A percentile compares a stretch with the other conserved stretches of the same genome.
These are phyloP conservation scores for Drosophila pachea DNA, from an alignment of 1,140 invertebrate species.

Conservation along the genomic window DNA sequence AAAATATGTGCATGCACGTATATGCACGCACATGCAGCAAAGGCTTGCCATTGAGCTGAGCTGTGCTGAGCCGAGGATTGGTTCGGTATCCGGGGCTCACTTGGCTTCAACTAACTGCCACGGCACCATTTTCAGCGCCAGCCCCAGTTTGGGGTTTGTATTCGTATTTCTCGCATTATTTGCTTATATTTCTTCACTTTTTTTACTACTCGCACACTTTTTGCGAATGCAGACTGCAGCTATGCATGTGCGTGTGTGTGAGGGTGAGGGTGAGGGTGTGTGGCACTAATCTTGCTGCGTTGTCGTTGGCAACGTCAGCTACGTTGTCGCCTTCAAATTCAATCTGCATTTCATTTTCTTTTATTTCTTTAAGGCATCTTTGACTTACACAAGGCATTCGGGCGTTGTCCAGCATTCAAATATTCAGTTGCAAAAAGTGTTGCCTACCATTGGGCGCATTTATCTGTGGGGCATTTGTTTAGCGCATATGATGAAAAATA, in stretches of 20 bases:
- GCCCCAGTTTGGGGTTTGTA: slow-evolving; percentile 46
- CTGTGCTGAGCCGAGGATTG: slow-evolving; percentile 26
- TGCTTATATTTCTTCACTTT: slow-evolving; percentile 50
- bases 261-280: too few species aligned
- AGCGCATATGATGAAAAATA: slow-evolving; percentile 57
- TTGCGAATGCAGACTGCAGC: not conserved
- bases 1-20: not conserved
- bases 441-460: slow-evolving; percentile 10
- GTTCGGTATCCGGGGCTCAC: slow-evolving; percentile 11
- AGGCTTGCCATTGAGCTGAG: slow-evolving; percentile 27
- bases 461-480: slow-evolving; percentile 36
- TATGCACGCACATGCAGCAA: slow-evolving; percentile 7
- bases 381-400: not conserved
- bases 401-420: not conserved
- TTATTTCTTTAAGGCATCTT: slow-evolving; percentile 34
- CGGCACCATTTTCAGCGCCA: not conserved
- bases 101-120: slow-evolving; percentile 1
- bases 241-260: slow-evolving; percentile 18
- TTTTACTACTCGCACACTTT: not conserved
- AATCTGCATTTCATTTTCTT: slow-evolving; percentile 69
- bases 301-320: slow-evolving; percentile 56
- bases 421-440: slow-evolving; percentile 9
- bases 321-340: slow-evolving; percentile 64
- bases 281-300: slow-evolving; percentile 57
- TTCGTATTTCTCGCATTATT: slow-evolving; percentile 64